Base-by-base conservation (phyloP, 2,113 vertebrate species). In the Hirundichthys speculiger region DNA sequence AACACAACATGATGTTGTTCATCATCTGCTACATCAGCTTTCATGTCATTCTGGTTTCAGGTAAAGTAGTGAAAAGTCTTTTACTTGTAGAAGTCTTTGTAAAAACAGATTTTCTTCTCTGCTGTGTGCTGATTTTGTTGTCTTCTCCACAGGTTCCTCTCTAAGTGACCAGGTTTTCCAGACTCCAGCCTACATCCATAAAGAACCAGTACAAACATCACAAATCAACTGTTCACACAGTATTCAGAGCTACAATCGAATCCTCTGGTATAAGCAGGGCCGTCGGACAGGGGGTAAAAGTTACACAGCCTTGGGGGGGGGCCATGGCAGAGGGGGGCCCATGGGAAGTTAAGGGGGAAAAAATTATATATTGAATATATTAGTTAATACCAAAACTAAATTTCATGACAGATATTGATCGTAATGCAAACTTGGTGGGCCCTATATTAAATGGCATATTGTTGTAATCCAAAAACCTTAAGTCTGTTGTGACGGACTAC, bases 231-330 rank as follows among this genome's bases (percentile, higher is more conserved):
- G 86, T 34, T 64, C 49, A 9, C 83, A 88, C 6, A 73, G 24
- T 7, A 65, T 75, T 38, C 1, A 39, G 3, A 55, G 0, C 64
- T 77, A 84, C 13, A 4, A 83, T 0, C 15, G 0, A 13, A 77
- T 84, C 0, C 49, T 48, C 24, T 83, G 86, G 82, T 85, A 83
- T 66, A 80, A 75, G 25, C n/a, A n/a, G n/a, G 0, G n/a, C 3
- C 51, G 13, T 15, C 86, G 3, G n/a, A n/a, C 25, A 70, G 42
- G 14, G 88, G 88, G 0, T 0, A 18, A 0, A 14, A n/a, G n/a
- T n/a, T n/a, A n/a, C n/a, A n/a, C n/a, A n/a, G n/a, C n/a, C n/a
- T n/a, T n/a, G n/a, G n/a, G n/a, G n/a, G n/a, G n/a, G n/a, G n/a
- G n/a, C n/a, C n/a, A n/a, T n/a, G n/a, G n/a, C n/a, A n/a, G n/a